Conservation (phyloP, 1,140 invertebrate genomes). For the Rhagoletis zephyria region DNA sequence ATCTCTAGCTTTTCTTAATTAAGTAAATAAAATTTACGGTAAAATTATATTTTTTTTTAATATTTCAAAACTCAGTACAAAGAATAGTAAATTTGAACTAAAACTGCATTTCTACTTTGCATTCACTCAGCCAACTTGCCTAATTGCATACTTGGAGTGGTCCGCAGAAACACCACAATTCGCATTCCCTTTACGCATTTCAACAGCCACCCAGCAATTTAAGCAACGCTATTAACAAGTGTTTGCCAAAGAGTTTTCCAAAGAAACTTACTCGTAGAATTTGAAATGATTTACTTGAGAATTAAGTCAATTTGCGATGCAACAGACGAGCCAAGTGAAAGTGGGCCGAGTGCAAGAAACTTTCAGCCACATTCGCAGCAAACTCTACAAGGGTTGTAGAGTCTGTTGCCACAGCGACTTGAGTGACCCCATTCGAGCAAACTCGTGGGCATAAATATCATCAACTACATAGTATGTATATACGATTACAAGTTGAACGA, state of each 20-base stretch:
- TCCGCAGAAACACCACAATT: too few relatives aligned
- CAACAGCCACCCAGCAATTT: not conserved
- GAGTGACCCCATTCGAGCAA: constrained; percentile 2
- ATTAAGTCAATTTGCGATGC: not conserved
- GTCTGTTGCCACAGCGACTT: not conserved
- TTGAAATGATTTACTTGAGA: constrained; percentile 11
- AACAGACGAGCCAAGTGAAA: not conserved
- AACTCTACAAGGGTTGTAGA: not conserved
- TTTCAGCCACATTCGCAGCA: not conserved
- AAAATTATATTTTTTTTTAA: too few relatives aligned
- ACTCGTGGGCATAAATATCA: not conserved
- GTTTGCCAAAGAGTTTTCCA: not conserved
- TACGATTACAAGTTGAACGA: not conserved
- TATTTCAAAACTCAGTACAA: too few relatives aligned
- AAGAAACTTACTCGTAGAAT: not conserved
- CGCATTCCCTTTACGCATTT: not conserved
- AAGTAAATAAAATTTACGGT: too few relatives aligned
- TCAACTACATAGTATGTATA: not conserved
- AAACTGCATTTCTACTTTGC: too few relatives aligned
- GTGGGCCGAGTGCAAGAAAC: not conserved
- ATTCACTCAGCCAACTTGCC: too few relatives aligned
- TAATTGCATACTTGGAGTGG: too few relatives aligned
- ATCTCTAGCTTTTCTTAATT: too few relatives aligned
- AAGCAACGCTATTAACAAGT: not conserved
- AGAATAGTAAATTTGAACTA: too few relatives aligned